These are phyloP conservation scores for Luperina nickerlii DNA, from an alignment of 2,888 invertebrate genomes.

Conservation along the genomic window DNA sequence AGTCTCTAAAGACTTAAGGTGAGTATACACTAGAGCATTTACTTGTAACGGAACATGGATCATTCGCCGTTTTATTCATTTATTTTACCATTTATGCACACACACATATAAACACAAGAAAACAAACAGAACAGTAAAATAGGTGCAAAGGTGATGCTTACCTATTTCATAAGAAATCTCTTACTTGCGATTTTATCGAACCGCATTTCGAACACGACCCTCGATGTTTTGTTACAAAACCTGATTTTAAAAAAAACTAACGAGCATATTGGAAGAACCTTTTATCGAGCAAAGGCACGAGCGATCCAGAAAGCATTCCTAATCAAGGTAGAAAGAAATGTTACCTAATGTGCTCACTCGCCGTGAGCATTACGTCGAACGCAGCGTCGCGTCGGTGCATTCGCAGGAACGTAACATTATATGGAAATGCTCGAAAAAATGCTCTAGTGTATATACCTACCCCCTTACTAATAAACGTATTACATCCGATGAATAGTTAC, in stretches of 20 bases:
- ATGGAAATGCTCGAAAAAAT: neutral
- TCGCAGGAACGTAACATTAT: neutral
- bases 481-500: too few species aligned
- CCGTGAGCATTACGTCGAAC: neutral
- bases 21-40: neutral
- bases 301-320: neutral
- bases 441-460: neutral
- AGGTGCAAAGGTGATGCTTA: too few species aligned
- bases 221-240: neutral
- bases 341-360: neutral
- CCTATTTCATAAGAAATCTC: too few species aligned
- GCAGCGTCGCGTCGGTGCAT: neutral
- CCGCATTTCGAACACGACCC: neutral
- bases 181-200: neutral
- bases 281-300: neutral
- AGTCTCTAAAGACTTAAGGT: slow-evolving; percentile 7
- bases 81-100: too few species aligned
- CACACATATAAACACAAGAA: too few species aligned
- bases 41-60: neutral
- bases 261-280: neutral
- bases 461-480: too few species aligned
- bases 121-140: too few species aligned
- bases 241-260: neutral
- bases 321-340: neutral
- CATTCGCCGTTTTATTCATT: neutral